Percentiles rank a stretch among this genome's conserved stretches.
These are phyloP conservation scores for Sarcophaga carnaria DNA, from an alignment of 2,888 invertebrate genomes.

Conservation along the genomic window DNA sequence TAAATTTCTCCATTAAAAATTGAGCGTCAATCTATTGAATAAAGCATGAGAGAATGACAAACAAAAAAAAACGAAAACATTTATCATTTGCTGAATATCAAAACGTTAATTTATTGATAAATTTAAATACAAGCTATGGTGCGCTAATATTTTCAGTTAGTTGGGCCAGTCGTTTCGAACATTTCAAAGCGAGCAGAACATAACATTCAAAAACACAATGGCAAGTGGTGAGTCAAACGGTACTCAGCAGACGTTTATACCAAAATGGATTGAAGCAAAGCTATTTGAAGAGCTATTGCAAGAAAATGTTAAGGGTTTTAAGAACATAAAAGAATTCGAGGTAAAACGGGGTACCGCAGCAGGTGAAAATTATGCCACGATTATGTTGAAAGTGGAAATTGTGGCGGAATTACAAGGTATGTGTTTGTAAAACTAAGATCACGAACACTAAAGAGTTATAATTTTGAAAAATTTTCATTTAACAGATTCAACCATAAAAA, in stretches of 20 bases:
- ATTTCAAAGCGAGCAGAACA: not conserved
- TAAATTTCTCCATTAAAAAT: too few species aligned
- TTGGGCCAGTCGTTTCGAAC: not conserved
- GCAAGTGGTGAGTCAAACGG: slow-evolving; percentile 10
- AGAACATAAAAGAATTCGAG: slow-evolving; percentile 70
- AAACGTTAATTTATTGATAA: not conserved
- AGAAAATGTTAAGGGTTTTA: slow-evolving; percentile 62
- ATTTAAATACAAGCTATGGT: not conserved
- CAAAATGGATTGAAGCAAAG: slow-evolving; percentile 72
- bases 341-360: slow-evolving; percentile 70
- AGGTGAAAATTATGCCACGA: slow-evolving; percentile 78
- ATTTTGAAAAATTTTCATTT: not conserved
- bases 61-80: too few species aligned
- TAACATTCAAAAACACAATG: not conserved
- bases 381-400: slow-evolving; percentile 75
- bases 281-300: slow-evolving; percentile 72
- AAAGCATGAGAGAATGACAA: too few species aligned
- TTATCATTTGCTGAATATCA: not conserved
- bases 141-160: not conserved
- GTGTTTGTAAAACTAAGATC: not conserved
- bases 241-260: slow-evolving; percentile 39
- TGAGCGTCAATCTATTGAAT: too few species aligned
- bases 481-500: slow-evolving; percentile 59
- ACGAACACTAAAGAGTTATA: not conserved
- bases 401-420: slow-evolving; percentile 74